These are phyloP conservation scores for Trogon surrucura DNA, from an alignment of 2,113 vertebrate genomes.

Conservation along the genomic window DNA sequence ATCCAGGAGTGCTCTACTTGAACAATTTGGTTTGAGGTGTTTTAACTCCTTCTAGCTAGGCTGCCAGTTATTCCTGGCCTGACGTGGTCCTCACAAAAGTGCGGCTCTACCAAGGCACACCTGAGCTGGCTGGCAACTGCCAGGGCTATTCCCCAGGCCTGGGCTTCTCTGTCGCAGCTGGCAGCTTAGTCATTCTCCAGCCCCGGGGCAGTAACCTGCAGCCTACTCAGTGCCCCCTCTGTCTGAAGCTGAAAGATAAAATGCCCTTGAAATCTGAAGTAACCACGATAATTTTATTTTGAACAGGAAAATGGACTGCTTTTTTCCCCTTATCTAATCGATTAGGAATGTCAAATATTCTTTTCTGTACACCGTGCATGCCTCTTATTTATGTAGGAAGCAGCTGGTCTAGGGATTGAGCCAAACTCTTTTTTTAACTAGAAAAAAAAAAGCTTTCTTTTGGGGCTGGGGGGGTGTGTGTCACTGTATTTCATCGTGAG, in stretches of 20 bases:
- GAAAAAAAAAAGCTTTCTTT: constrained; percentile 28
- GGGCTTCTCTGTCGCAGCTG: neutral
- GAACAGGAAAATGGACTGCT: constrained; percentile 34
- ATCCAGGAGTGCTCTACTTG: neutral
- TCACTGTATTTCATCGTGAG: constrained; percentile 19
- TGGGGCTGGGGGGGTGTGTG: neutral
- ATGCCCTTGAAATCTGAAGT: constrained; percentile 59
- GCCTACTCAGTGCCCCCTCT: constrained; percentile 24
- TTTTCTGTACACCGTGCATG: constrained; percentile 45
- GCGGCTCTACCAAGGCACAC: neutral
- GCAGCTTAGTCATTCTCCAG: neutral
- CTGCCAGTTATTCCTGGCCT: neutral
- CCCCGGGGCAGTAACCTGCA: neutral
- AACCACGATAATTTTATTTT: constrained; percentile 53
- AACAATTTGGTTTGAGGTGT: neutral
- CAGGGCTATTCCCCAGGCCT: neutral
- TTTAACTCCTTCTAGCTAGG: neutral
- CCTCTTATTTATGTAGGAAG: constrained; percentile 65
- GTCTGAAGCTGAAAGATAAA: constrained; percentile 48
- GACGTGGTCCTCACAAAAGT: neutral
- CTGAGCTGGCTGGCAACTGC: neutral
- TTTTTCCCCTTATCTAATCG: constrained; percentile 71
- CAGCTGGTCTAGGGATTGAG: constrained; percentile 57
- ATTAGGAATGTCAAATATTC: constrained; percentile 69
- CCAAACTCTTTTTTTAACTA: constrained; percentile 43